These are phyloP conservation scores for Orthonychiurus folsomi DNA, from an alignment of 2,888 invertebrate species.

Conservation along the genomic window DNA sequence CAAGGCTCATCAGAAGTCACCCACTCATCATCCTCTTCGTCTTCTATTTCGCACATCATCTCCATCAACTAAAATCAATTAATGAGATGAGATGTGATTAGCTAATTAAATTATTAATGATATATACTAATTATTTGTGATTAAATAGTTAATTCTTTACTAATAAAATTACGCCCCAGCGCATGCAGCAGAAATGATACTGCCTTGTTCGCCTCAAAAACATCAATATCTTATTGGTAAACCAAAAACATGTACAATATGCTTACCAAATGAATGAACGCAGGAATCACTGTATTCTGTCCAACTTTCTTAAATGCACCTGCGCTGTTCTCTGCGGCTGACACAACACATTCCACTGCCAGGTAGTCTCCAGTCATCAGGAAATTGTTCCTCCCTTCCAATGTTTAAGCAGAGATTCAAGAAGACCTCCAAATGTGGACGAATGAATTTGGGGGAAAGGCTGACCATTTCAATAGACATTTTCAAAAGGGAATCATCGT, in stretches of 20 bases:
- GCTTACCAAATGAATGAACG: slow-evolving; percentile 41
- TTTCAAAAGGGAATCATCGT: slow-evolving; percentile 85
- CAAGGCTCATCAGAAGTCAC: slow-evolving; percentile 63
- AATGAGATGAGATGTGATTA: too few species aligned
- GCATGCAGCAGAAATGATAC: too few species aligned
- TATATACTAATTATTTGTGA: too few species aligned
- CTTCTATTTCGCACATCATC: slow-evolving; percentile 92
- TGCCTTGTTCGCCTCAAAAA: background rate
- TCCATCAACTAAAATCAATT: slow-evolving; percentile 59
- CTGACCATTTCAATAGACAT: slow-evolving; percentile 90
- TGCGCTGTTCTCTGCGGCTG: slow-evolving; percentile 85
- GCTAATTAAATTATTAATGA: too few species aligned
- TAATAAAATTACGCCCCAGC: too few species aligned
- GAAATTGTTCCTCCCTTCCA: slow-evolving; percentile 24
- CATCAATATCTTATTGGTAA: background rate
- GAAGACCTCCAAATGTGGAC: slow-evolving; percentile 74
- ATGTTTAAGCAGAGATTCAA: slow-evolving; percentile 67
- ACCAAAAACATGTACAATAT: background rate
- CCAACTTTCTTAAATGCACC: slow-evolving; percentile 93
- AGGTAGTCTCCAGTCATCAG: slow-evolving; percentile 35
- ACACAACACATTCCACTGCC: slow-evolving; percentile 50
- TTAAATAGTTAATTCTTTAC: too few species aligned
- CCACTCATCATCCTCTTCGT: slow-evolving; percentile 76
- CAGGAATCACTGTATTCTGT: slow-evolving; percentile 62
- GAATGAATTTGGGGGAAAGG: slow-evolving; percentile 80